Base-by-base conservation (phyloP, 2,113 vertebrate species). In the Candoia aspera region DNA sequence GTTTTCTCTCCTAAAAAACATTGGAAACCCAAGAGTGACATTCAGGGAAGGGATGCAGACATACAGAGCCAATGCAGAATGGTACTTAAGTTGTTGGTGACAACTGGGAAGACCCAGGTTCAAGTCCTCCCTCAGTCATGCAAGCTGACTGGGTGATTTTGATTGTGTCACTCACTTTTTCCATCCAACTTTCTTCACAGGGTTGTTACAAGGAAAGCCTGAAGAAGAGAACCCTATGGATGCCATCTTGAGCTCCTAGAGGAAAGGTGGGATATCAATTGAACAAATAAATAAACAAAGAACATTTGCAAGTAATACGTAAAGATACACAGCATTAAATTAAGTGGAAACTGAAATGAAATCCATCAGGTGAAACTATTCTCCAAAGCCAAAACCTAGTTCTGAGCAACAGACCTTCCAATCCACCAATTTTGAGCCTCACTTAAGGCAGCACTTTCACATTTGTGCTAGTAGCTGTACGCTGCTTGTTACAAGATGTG, bases 401-500 rank as follows among this genome's bases (percentile, higher is more conserved):
- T 68, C 87, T 57, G 37, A 42, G 37, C 11, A 24, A 12, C 42
- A 46, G n/a, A 59, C 55, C 37, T 84, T n/a, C 91, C 49, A 73
- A 60, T 42, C 33, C 59, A 46, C 33, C 6, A 42, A n/a, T 26
- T 29, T 91, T n/a, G 54, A 73, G 46, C 29, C 57, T 60, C 87
- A 92, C 8, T 13, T 19, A 37, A 58, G 46, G 59, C 91, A 89
- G 62, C 49, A 83, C 57, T 92, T 88, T 88, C 57, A 53, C 57
- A 37, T 60, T 88, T 87, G 53, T 42, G 29, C 57, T 84, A 89
- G 42, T 26, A 89, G 87, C 87, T 84, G 23, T 92, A 92, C 19
- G 46, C 42, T 84, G 87, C 91, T 55, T 89, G 57, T 12, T 84
- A 84, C 73, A 92, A 92, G 73, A 89, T 84, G 91, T 92, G 87